phyloP scores from a whole-genome alignment of 2,888 invertebrate species.

The Mimachlamys varia region DNA sequence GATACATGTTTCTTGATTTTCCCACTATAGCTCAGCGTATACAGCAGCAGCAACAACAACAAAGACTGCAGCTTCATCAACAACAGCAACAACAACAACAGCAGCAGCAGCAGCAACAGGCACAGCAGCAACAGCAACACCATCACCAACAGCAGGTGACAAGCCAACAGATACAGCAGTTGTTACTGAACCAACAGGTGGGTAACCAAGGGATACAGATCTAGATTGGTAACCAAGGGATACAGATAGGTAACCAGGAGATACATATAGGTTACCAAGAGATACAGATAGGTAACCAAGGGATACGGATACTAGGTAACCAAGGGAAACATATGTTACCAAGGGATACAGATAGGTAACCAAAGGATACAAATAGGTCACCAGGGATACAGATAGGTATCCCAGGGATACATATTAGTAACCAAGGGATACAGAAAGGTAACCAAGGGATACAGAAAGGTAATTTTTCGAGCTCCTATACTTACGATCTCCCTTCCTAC shows the following conservation, averaged over 20 bases:
- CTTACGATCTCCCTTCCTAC: too few relatives aligned
- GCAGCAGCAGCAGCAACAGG: conserved; percentile 65
- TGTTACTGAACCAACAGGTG: conserved; percentile 59
- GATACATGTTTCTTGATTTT: background rate
- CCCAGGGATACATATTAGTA: conserved; percentile 48
- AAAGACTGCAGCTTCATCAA: conserved; percentile 58
- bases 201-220: background rate
- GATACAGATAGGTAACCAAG: conserved; percentile 58
- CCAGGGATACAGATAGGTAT: conserved; percentile 61
- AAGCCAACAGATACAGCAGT: conserved; percentile 63
- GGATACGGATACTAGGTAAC: conserved; percentile 47
- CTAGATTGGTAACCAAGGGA: background rate
- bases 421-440: conserved; percentile 31
- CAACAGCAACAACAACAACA: conserved; percentile 59
- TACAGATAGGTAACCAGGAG: too few relatives aligned
- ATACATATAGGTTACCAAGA: too few relatives aligned
- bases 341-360: conserved; percentile 35
- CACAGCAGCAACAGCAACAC: conserved; percentile 68
- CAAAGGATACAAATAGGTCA: too few relatives aligned
- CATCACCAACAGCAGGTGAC: conserved; percentile 60
- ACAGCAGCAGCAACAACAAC: conserved; percentile 55
- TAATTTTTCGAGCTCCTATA: too few relatives aligned
- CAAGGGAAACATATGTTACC: background rate
- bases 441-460: too few relatives aligned
- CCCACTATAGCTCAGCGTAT: background rate